Evolutionary conservation across 2,888 invertebrate species (phyloP).

Genomic region (Antitype chi): DNA sequence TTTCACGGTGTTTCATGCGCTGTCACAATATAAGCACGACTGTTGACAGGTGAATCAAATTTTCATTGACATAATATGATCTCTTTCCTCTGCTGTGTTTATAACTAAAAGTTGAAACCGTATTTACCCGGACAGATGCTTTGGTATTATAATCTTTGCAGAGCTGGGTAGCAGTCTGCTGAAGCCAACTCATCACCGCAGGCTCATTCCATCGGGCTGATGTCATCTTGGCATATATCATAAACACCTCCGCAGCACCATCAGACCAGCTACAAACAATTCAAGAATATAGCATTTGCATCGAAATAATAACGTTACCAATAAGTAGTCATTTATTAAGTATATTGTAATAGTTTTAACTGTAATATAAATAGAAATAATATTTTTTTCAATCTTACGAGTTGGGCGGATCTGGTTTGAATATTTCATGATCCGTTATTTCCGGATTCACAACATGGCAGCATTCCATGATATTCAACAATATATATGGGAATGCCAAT

Average conservation of each 20-base stretch:
- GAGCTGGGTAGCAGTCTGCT: conserved; percentile 64
- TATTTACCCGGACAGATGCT: conserved; percentile 60
- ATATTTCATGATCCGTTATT: conserved; percentile 38
- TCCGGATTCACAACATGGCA: conserved; percentile 33
- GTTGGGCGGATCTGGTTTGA: conserved; percentile 20
- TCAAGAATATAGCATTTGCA: background rate
- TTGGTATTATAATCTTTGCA: conserved; percentile 59
- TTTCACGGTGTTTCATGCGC: too few species aligned
- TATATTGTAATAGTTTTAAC: background rate
- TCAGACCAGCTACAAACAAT: conserved; percentile 64
- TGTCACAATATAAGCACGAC: too few species aligned
- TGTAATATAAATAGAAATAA: background rate
- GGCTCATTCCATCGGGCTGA: conserved; percentile 76
- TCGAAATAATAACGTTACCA: background rate
- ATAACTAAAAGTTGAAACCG: background rate
- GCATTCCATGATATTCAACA: conserved; percentile 66
- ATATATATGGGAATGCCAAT: conserved; percentile 71
- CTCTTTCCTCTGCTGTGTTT: too few species aligned
- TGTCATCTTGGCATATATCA: conserved; percentile 72
- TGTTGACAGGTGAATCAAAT: too few species aligned
- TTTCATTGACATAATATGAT: too few species aligned
- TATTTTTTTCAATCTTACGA: conserved; percentile 43
- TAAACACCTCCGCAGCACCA: conserved; percentile 67
- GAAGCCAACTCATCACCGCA: conserved; percentile 74
- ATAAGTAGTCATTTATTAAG: background rate